Conservation (phyloP, 2,797 vertebrate genomes). For the Coccyzus lansbergi region DNA sequence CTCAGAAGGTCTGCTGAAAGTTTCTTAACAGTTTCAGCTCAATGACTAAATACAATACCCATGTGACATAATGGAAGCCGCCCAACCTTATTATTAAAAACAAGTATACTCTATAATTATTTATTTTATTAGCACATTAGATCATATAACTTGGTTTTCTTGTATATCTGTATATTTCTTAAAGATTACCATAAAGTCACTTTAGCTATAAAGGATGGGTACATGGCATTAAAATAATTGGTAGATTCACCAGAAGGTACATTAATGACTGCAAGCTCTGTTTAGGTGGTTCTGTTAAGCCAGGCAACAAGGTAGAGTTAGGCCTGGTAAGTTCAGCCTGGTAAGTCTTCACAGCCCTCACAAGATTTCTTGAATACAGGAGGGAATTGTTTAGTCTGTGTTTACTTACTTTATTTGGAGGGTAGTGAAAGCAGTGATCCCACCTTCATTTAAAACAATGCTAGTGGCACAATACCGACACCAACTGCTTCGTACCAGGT, state of each 20-base stretch:
- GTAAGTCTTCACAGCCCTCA: not conserved
- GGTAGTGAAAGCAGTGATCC: not conserved
- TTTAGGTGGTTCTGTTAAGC: not conserved
- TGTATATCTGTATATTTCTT: not conserved
- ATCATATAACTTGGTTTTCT: not conserved
- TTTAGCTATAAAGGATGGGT: not conserved
- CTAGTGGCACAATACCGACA: not conserved
- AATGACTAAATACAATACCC: not conserved
- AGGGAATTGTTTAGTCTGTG: not conserved
- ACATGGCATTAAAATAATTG: not conserved
- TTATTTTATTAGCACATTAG: not conserved
- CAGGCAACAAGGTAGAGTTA: not conserved
- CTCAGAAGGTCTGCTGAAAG: not conserved
- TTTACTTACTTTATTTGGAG: not conserved
- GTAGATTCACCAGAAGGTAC: not conserved
- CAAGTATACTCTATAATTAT: conserved; percentile 8
- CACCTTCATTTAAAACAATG: not conserved
- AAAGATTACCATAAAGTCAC: not conserved
- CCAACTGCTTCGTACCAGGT: rapidly evolving
- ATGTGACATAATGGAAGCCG: not conserved
- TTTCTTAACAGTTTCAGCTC: conserved; percentile 9
- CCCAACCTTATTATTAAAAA: conserved; percentile 42
- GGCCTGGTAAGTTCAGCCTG: not conserved
- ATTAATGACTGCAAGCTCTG: not conserved
- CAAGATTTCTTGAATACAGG: not conserved